Conservation (phyloP, 1,140 invertebrate genomes). For the Drosophila parvula region DNA sequence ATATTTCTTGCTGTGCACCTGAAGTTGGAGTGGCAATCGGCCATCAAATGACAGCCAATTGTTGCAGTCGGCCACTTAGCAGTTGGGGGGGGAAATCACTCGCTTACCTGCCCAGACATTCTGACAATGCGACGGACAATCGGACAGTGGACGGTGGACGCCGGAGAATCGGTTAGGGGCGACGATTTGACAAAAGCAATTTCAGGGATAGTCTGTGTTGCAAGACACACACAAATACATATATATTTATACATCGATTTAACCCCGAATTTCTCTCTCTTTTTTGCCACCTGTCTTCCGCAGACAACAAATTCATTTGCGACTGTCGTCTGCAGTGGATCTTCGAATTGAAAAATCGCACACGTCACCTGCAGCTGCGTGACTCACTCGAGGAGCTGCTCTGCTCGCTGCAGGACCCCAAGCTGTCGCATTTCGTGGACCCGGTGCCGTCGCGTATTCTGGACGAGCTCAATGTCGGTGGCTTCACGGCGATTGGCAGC, state of each 20-base stretch:
- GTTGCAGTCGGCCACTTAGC: constrained; percentile 77
- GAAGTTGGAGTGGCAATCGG: constrained; percentile 28
- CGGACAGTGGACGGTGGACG: not conserved
- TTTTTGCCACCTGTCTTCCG: constrained; percentile 62
- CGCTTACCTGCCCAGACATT: constrained; percentile 53
- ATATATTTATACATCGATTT: constrained; percentile 24
- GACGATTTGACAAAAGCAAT: constrained; percentile 77
- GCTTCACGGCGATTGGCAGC: constrained; percentile 74
- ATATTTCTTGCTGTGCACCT: constrained; percentile 23
- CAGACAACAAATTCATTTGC: constrained; percentile 92
- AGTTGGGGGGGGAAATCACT: constrained; percentile 40
- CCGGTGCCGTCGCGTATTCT: constrained; percentile 73
- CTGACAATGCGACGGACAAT: constrained; percentile 13
- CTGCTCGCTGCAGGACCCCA: constrained; percentile 87
- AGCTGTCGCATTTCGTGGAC: constrained; percentile 73
- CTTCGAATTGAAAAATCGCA: constrained; percentile 89
- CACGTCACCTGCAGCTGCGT: constrained; percentile 88
- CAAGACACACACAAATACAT: constrained; percentile 12
- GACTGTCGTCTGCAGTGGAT: constrained; percentile 92
- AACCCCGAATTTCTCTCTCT: constrained; percentile 13
- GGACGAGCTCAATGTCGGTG: constrained; percentile 71
- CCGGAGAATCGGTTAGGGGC: constrained; percentile 1
- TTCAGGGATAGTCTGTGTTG: constrained; percentile 43
- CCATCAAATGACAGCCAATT: constrained; percentile 80
- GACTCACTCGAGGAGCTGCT: constrained; percentile 88